Base-by-base conservation (phyloP, 1,140 invertebrate species). In the Lepidurus arcticus region DNA sequence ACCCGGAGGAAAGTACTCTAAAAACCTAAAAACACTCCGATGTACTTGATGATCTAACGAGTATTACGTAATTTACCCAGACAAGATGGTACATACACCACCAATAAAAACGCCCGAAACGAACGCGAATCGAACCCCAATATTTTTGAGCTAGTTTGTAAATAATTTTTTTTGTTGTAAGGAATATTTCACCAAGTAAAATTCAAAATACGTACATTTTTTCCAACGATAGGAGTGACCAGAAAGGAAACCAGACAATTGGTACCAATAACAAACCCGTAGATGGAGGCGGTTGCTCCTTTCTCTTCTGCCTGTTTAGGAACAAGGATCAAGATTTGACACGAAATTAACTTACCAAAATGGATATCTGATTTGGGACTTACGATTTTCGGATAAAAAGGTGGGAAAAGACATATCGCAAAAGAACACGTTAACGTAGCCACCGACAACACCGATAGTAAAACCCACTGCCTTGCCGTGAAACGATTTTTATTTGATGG, bases 161-260 rank as follows among this genome's bases (percentile, higher is more conserved):
- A 21, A 79, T 44, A 75, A 47, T 1, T 43, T 0, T 8, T 80
- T 75, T n/a, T n/a, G n/a, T n/a, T 16, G 7, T 16, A 21, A n/a
- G 76, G 21, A 73, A 79, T 7, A 21, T 74, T 80, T 75, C 43
- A 21, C 42, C 6, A 34, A 73, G 75, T 75, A 13, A 8, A 45
- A 44, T 80, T 53, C 73, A 65, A 65, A 76, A 47, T 24, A 77
- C 80, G 79, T 77, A 84, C 82, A 73, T 83, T 81, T 78, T 81
- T 83, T 42, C 83, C 83, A 78, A 83, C 78, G 53, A 82, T 78
- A 16, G 83, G 83, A 6, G 83, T 84, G 13, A 84, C 79, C 24
- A 84, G 75, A 80, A 84, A 84, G 1, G 83, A 78, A 9, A 82
- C 82, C 44, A 84, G 80, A 74, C 83, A 84, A 75, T 84, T 84